These are phyloP conservation scores for Macrotus californicus DNA, from an alignment of 2,113 vertebrate species.

Conservation along the genomic window DNA sequence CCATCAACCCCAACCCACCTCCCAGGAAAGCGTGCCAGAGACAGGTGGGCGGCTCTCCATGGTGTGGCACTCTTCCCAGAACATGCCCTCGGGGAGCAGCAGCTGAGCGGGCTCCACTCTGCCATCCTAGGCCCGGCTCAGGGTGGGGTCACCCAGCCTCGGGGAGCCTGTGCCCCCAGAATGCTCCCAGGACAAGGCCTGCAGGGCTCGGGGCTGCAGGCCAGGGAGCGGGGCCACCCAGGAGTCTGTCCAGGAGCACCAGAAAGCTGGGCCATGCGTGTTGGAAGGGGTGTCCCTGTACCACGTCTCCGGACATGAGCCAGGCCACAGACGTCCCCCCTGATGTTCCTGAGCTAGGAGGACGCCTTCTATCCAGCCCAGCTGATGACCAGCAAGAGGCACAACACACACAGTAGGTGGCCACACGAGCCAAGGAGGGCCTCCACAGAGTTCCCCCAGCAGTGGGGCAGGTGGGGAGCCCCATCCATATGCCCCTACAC, in stretches of 20 bases:
- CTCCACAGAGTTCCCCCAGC: not conserved
- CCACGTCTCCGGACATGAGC: slow-evolving; percentile 84
- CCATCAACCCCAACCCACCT: rapidly evolving
- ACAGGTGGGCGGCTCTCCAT: not conserved
- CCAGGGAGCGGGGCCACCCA: rapidly evolving
- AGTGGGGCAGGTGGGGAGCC: not conserved
- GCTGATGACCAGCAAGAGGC: slow-evolving; percentile 81
- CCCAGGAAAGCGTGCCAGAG: rapidly evolving
- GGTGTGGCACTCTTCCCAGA: not conserved
- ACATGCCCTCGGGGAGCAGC: not conserved
- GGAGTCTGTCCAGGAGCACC: not conserved
- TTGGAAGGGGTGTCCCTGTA: no score
- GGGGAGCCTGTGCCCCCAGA: not conserved
- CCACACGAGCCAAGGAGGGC: not conserved
- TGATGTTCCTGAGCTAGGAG: slow-evolving; percentile 92
- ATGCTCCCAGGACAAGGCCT: not conserved
- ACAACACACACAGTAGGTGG: slow-evolving; percentile 91
- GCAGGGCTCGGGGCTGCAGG: no score
- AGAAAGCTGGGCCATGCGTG: rapidly evolving
- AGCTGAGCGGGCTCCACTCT: not conserved
- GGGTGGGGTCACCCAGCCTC: not conserved
- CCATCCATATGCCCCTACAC: not conserved
- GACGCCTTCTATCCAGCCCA: slow-evolving; percentile 92
- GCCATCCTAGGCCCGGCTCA: not conserved
- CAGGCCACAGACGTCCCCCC: slow-evolving; percentile 90